Evolutionary conservation across 2,888 invertebrate species (phyloP).

Genomic region (Himalopsyche tibetana): DNA sequence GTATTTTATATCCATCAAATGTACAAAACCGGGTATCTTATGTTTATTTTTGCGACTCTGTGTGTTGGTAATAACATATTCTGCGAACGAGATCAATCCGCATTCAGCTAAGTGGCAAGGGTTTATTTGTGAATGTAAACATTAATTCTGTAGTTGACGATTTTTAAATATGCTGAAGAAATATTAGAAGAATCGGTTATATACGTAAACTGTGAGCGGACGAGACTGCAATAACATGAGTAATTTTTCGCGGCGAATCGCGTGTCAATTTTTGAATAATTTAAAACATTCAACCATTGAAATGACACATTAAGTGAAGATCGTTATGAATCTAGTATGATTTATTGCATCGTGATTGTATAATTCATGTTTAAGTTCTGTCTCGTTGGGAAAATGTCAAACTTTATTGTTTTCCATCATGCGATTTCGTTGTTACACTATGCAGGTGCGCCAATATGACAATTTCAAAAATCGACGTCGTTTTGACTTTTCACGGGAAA

Average conservation of each 20-base stretch:
- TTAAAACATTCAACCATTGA: not conserved
- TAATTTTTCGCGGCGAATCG: slow-evolving; percentile 26
- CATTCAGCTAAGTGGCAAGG: not conserved
- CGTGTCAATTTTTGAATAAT: slow-evolving; percentile 30
- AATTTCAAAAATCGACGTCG: slow-evolving; percentile 3
- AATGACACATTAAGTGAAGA: not conserved
- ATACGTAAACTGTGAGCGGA: not conserved
- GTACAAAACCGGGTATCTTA: not conserved
- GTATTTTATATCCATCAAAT: not conserved
- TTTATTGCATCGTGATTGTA: not conserved
- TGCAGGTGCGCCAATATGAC: slow-evolving; percentile 39
- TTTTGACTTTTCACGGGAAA: slow-evolving; percentile 35
- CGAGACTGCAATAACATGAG: not conserved
- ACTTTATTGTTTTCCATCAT: slow-evolving; percentile 44
- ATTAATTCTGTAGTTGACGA: no score
- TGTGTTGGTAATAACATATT: not conserved
- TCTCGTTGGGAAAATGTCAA: not conserved
- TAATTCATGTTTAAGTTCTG: not conserved
- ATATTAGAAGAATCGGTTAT: no score
- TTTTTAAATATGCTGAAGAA: no score
- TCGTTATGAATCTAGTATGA: not conserved
- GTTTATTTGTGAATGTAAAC: not conserved
- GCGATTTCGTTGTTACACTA: slow-evolving; percentile 31
- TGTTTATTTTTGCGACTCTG: not conserved
- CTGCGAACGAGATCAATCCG: not conserved